phyloP scores from a whole-genome alignment of 92 coral and sea anemone genomes.

The Actinernus sp. region DNA sequence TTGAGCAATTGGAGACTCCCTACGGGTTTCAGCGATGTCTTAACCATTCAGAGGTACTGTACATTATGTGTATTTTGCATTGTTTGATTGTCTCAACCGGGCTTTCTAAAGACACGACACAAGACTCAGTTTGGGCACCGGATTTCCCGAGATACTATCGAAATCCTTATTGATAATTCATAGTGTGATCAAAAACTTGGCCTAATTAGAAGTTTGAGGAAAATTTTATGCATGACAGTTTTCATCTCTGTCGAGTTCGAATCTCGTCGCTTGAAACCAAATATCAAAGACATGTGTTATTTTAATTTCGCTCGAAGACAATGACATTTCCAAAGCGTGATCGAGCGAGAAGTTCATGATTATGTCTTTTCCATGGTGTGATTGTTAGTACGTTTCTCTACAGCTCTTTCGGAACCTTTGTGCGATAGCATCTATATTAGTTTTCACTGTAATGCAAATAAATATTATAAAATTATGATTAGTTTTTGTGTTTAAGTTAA shows the following conservation, averaged over 20 bases:
- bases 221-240: constrained; percentile 19
- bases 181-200: not conserved
- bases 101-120: constrained; percentile 5
- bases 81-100: constrained; percentile 1
- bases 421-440: constrained; percentile 62
- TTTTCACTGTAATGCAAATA: constrained; percentile 64
- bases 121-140: constrained; percentile 23
- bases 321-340: constrained; percentile 1
- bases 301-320: constrained; percentile 6
- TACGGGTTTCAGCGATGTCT: not conserved
- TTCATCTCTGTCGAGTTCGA: no score
- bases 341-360: constrained; percentile 7
- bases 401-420: constrained; percentile 60
- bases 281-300: constrained; percentile 18
- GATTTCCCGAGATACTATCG: constrained; percentile 33
- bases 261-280: no score
- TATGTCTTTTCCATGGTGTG: constrained; percentile 8
- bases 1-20: constrained; percentile 20
- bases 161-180: constrained; percentile 23
- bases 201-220: constrained; percentile 1
- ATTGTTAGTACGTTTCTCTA: constrained; percentile 27
- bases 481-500: constrained; percentile 16
- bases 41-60: not conserved
- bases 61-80: constrained; percentile 1
- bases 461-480: constrained; percentile 37